phyloP scores from a whole-genome alignment of 2,113 vertebrate species.

The Andinoacara biseriatus region DNA sequence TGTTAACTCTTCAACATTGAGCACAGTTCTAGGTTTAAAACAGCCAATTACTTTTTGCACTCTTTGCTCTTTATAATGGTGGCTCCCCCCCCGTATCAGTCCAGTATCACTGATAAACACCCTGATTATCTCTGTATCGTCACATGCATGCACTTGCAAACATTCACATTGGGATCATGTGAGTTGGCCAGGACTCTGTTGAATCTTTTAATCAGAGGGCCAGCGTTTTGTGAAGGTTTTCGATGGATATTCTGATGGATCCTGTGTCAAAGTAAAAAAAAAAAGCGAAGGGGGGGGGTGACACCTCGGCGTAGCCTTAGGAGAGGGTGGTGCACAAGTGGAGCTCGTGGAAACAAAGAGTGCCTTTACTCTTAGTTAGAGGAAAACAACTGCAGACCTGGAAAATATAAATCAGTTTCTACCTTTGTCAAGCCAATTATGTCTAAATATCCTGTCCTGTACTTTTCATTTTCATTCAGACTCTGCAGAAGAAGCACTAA shows the following conservation, averaged over 20 bases:
- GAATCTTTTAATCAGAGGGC: not conserved
- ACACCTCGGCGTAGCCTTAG: not conserved
- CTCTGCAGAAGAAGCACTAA: not conserved
- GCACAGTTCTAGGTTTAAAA: not conserved
- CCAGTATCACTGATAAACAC: not conserved
- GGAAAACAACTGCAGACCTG: constrained; percentile 14
- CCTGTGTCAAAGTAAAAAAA: not conserved
- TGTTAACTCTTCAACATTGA: not conserved
- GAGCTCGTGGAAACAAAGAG: constrained; percentile 13
- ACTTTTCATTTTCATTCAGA: not conserved
- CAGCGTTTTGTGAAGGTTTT: not conserved
- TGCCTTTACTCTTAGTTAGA: constrained; percentile 3
- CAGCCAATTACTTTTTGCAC: not conserved
- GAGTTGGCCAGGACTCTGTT: not conserved
- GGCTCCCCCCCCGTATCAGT: not conserved
- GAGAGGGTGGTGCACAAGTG: not conserved
- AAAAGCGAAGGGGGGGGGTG: not conserved
- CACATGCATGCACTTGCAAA: not conserved
- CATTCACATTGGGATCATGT: not conserved
- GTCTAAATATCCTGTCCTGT: not conserved
- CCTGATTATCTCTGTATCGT: not conserved
- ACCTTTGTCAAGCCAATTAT: not conserved
- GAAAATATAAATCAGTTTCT: constrained; percentile 4
- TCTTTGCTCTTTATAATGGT: not conserved
- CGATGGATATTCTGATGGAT: constrained; percentile 2